phyloP scores from a whole-genome alignment of 2,888 invertebrate genomes.

The Apotomis capreana region DNA sequence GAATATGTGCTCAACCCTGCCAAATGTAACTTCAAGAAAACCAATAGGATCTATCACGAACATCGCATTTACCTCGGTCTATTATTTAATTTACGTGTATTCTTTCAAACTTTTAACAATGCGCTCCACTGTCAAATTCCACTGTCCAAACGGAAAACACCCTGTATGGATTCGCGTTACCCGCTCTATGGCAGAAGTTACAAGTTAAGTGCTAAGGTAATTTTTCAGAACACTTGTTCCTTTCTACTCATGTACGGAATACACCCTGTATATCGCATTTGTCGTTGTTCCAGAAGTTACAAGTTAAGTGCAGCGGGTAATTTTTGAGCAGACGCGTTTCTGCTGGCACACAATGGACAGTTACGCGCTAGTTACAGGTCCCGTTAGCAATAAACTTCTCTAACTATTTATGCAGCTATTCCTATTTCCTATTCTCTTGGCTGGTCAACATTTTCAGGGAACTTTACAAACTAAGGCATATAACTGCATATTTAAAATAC shows the following conservation, averaged over 20 bases:
- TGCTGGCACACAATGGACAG: constrained; percentile 44
- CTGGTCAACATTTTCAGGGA: constrained; percentile 15
- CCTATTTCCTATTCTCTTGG: constrained; percentile 17
- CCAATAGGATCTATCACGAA: too few species aligned
- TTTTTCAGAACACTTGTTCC: constrained; percentile 22
- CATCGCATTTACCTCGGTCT: too few species aligned
- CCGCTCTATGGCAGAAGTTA: constrained; percentile 21
- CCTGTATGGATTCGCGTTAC: neutral
- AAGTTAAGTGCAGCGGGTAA: constrained; percentile 25
- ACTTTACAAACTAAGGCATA: neutral
- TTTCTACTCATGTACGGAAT: constrained; percentile 6
- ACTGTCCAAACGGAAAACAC: neutral
- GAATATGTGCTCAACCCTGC: too few species aligned
- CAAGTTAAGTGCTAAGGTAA: constrained; percentile 24
- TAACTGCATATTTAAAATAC: neutral
- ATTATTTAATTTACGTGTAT: too few species aligned
- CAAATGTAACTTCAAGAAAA: too few species aligned
- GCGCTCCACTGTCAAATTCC: too few species aligned
- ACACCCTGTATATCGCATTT: neutral
- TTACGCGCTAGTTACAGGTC: constrained; percentile 48
- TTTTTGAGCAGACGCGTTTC: constrained; percentile 29
- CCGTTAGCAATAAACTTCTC: constrained; percentile 56
- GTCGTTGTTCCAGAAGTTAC: constrained; percentile 25
- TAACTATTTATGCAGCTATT: constrained; percentile 23
- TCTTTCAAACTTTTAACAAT: too few species aligned